phyloP scores from a whole-genome alignment of 2,113 vertebrate genomes.

The Labeo catla region DNA sequence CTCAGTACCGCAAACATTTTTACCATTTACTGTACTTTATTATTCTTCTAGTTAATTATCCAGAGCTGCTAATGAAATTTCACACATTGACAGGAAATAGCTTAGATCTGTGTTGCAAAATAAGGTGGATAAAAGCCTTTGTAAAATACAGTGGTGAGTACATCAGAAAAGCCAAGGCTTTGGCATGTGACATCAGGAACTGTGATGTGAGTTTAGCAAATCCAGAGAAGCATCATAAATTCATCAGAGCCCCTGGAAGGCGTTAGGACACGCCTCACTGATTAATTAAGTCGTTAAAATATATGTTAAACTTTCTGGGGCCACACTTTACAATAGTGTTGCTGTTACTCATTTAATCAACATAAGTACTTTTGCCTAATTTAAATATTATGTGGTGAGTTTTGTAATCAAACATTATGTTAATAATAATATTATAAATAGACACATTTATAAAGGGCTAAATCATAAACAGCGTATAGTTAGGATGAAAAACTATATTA shows the following conservation, averaged over 20 bases:
- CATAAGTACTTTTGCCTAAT: neutral
- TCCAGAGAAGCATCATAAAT: conserved; percentile 26
- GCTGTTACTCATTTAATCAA: neutral
- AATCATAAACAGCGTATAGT: neutral
- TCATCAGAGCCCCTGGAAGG: neutral
- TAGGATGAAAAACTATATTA: neutral
- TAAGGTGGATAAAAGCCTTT: neutral
- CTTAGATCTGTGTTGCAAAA: too few species aligned
- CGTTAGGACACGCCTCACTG: neutral
- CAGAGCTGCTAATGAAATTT: too few species aligned
- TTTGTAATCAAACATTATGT: neutral
- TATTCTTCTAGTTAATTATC: too few species aligned
- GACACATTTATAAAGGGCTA: too few species aligned
- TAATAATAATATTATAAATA: neutral
- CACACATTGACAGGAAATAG: too few species aligned
- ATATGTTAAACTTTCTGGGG: neutral
- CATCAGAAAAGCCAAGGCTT: neutral
- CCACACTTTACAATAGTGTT: neutral
- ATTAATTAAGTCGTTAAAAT: neutral
- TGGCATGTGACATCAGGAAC: neutral
- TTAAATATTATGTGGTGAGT: neutral
- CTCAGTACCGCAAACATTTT: too few species aligned
- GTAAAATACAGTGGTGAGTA: neutral
- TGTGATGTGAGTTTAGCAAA: conserved; percentile 33
- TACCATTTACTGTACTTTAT: too few species aligned